Conservation (phyloP, 2,888 invertebrate species). For the Plagiodera versicolora region DNA sequence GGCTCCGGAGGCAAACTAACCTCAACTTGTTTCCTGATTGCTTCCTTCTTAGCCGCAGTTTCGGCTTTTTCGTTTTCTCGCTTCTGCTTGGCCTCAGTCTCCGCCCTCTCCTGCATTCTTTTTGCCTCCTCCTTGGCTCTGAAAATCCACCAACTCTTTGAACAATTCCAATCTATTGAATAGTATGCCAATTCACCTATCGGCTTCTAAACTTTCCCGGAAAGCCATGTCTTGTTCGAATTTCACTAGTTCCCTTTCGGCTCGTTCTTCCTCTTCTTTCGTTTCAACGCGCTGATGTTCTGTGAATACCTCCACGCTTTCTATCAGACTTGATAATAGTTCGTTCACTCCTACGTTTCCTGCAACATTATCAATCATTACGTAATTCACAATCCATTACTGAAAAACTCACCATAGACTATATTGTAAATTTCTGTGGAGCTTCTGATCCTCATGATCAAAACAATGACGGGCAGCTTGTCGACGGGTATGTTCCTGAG, state of each 20-base stretch:
- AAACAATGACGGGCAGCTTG: conserved; percentile 80
- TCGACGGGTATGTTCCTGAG: conserved; percentile 85
- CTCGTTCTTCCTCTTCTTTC: conserved; percentile 83
- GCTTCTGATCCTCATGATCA: conserved; percentile 86
- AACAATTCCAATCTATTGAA: too few species aligned
- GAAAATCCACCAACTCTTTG: too few species aligned
- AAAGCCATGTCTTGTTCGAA: conserved; percentile 94
- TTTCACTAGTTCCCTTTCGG: conserved; percentile 86
- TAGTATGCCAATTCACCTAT: conserved; percentile 64
- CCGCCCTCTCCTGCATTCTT: conserved; percentile 73
- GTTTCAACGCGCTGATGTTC: conserved; percentile 79
- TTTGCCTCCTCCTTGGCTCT: conserved; percentile 88
- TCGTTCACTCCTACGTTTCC: conserved; percentile 89
- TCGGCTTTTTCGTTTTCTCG: conserved; percentile 74
- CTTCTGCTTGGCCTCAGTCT: conserved; percentile 71
- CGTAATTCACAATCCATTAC: too few species aligned
- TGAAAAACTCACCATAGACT: conserved; percentile 71
- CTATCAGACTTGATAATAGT: conserved; percentile 81
- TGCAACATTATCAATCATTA: conserved; percentile 39
- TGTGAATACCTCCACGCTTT: conserved; percentile 82
- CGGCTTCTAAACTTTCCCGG: conserved; percentile 83
- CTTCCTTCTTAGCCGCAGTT: conserved; percentile 76
- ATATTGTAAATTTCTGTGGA: conserved; percentile 89
- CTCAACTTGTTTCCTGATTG: conserved; percentile 63
- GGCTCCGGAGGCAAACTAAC: conserved; percentile 76